Evolutionary conservation across 2,888 invertebrate genomes (phyloP).

Genomic region (Drosophila mayaguana): DNA sequence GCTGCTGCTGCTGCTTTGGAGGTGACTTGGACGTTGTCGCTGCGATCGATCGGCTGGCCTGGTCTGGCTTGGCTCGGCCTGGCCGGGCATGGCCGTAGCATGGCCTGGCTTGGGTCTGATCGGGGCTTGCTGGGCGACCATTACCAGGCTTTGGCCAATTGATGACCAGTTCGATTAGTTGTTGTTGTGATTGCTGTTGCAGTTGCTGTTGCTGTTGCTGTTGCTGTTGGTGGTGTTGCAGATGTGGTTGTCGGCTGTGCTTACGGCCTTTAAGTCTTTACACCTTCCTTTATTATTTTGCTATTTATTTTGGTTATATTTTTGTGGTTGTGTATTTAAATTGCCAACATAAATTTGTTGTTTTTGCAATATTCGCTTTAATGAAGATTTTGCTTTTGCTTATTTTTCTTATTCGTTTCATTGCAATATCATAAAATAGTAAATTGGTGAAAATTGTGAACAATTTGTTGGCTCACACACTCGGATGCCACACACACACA

Average conservation of each 20-base stretch:
- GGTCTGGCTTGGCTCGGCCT: slow-evolving; percentile 30
- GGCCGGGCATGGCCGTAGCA: slow-evolving; percentile 26
- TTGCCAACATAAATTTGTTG: slow-evolving; percentile 74
- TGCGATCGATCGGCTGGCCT: slow-evolving; percentile 70
- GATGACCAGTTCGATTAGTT: slow-evolving; percentile 82
- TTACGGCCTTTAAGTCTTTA: slow-evolving; percentile 71
- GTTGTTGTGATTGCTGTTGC: slow-evolving; percentile 51
- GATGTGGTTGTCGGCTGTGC: slow-evolving; percentile 52
- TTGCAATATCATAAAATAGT: slow-evolving; percentile 69
- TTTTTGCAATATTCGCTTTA: slow-evolving; percentile 74
- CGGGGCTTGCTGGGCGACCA: slow-evolving; percentile 66
- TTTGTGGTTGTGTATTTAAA: slow-evolving; percentile 69
- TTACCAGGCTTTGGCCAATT: slow-evolving; percentile 77
- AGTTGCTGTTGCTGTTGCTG: slow-evolving; percentile 28
- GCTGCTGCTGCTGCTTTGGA: slow-evolving; percentile 52
- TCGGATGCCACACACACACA: slow-evolving; percentile 31
- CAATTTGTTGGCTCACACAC: slow-evolving; percentile 61
- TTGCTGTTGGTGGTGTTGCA: slow-evolving; percentile 29
- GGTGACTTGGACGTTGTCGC: slow-evolving; percentile 62
- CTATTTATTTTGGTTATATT: slow-evolving; percentile 62
- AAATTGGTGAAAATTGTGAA: slow-evolving; percentile 76
- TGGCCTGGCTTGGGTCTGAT: slow-evolving; percentile 41
- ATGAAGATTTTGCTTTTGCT: slow-evolving; percentile 61
- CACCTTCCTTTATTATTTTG: slow-evolving; percentile 78
- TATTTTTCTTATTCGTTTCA: slow-evolving; percentile 16